Evolutionary conservation across 2,797 vertebrate genomes (phyloP), one percentile per base, ranked within the genome.

Genomic region (Spatula versicolor): DNA sequence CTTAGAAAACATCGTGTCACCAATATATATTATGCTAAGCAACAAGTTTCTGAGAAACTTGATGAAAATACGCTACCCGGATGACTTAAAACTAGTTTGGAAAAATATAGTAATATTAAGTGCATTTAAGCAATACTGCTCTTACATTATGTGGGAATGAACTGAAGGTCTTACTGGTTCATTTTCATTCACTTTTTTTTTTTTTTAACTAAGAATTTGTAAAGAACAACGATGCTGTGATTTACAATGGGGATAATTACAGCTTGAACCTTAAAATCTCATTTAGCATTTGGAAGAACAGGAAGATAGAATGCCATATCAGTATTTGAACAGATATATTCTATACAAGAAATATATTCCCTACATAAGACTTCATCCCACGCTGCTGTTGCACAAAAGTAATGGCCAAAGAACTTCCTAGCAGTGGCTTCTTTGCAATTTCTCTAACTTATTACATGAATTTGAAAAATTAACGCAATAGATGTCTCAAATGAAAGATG

Each of bases 241-340:
- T 62, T 80, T 80, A 62, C 18, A 76, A 18, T 31, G 35, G 13
- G 19, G 13, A 52, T 37, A 72, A 41, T 30, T 74, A 52, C 0
- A 0, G 37, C 14, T 63, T 2, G 0, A 59, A n/a, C 31, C 22
- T 86, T 59, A 85, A 72, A 79, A 63, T 26, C 30, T 43, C 39
- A 76, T 28, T 74, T 69, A 1, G 30, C 17, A 17, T 67, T 39
- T 62, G 46, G 52, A 87, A 68, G 59, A 83, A 23, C 10, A 50
- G 9, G 7, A 11, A 50, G 33, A 59, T 69, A 68, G 35, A 31
- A 35, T 3, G 22, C 5, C 1, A 0, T 31, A 35, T 63, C 25
- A 41, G 31, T 45, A 68, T 87, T 69, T 55, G 11, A 39, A 13
- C 50, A 85, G 75, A 79, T 10, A 41, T 31, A 71, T 18, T 87